Percentiles rank a stretch among this genome's conserved stretches.
These are phyloP conservation scores for Sebastiscus albofasciatus DNA, from an alignment of 2,797 vertebrate species.

Conservation along the genomic window DNA sequence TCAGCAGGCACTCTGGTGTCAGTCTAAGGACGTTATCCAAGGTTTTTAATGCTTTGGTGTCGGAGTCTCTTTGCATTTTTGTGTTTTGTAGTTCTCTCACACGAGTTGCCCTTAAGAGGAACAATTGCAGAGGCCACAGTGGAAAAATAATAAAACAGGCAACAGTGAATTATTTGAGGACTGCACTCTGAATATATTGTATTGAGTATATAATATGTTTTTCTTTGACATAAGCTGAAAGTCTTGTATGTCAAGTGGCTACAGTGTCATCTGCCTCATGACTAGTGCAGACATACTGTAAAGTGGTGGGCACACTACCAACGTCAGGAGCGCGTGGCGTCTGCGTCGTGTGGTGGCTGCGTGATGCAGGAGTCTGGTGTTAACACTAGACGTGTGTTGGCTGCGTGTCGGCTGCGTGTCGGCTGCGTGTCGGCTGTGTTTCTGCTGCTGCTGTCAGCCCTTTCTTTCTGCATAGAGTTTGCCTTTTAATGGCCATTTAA, in stretches of 20 bases:
- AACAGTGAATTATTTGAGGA: neutral
- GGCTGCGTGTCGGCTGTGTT: too few species aligned
- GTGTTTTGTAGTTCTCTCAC: neutral
- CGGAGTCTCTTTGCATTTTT: neutral
- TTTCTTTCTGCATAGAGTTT: too few species aligned
- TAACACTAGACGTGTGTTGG: too few species aligned
- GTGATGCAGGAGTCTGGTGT: too few species aligned
- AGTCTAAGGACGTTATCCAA: slow-evolving; percentile 1
- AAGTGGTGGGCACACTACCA: too few species aligned
- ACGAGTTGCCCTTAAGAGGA: neutral
- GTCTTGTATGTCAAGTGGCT: neutral
- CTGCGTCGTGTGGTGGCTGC: too few species aligned
- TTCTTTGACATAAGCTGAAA: neutral
- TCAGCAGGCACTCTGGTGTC: slow-evolving; percentile 19
- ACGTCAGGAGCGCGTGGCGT: too few species aligned
- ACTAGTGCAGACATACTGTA: neutral
- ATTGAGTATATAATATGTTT: neutral
- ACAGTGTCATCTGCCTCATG: neutral
- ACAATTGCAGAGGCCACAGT: neutral
- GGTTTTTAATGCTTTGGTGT: neutral
- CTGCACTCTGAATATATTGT: neutral
- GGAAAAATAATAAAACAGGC: neutral
- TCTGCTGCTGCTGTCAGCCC: too few species aligned
- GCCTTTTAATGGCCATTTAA: too few species aligned
- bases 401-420: too few species aligned